These are phyloP conservation scores for Diglossa cyanea DNA, from an alignment of 2,797 vertebrate species.

Conservation along the genomic window DNA sequence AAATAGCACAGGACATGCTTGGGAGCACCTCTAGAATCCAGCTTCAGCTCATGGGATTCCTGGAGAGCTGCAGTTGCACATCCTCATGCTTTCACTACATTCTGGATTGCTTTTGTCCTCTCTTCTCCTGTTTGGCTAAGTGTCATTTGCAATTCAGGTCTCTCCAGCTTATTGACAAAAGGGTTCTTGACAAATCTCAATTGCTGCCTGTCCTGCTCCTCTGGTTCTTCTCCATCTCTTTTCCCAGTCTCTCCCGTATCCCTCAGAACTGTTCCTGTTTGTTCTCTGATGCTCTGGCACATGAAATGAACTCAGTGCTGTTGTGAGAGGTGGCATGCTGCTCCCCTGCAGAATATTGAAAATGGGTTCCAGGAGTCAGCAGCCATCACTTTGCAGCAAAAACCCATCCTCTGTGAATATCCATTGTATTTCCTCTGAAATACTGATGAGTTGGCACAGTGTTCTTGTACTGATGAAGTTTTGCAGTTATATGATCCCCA, in stretches of 20 bases:
- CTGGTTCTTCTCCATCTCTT: not conserved
- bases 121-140: not conserved
- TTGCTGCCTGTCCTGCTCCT: not conserved
- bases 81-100: not conserved
- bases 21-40: not conserved
- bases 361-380: not conserved
- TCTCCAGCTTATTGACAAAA: not conserved
- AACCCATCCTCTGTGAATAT: not conserved
- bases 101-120: not conserved
- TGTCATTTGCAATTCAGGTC: not conserved
- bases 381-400: not conserved
- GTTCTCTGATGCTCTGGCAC: not conserved
- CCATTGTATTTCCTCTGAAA: not conserved
- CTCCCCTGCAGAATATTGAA: not conserved
- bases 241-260: not conserved
- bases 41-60: not conserved
- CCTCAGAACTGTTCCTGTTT: not conserved
- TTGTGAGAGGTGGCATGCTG: not conserved
- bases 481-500: not conserved
- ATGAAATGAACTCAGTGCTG: rapidly evolving
- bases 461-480: not conserved
- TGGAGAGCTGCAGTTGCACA: not conserved
- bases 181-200: not conserved
- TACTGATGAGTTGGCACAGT: not conserved
- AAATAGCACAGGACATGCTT: not conserved